Percentiles rank a stretch among this genome's conserved stretches.
Evolutionary conservation across 2,888 invertebrate species (phyloP).

Genomic region (Oligia latruncula): DNA sequence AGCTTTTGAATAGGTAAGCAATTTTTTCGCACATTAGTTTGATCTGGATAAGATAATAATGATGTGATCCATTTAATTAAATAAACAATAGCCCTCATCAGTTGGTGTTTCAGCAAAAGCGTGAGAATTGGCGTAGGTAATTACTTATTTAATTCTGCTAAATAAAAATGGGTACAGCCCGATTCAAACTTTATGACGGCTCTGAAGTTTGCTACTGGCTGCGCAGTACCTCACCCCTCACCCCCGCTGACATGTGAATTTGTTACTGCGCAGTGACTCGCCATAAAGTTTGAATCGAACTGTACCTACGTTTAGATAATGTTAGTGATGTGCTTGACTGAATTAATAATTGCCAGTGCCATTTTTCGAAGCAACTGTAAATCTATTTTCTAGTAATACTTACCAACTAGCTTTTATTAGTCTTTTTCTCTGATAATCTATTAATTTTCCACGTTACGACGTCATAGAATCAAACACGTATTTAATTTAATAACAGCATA

Average conservation of each 20-base stretch:
- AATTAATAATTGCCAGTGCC: background rate
- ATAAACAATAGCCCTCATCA: background rate
- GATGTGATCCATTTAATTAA: background rate
- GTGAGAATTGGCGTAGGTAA: slow-evolving; percentile 3
- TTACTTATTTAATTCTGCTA: background rate
- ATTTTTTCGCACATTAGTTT: slow-evolving; percentile 2
- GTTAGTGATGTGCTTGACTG: background rate
- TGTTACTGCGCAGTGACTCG: background rate
- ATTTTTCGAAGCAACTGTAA: background rate
- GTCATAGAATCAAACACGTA: background rate
- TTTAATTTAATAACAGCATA: slow-evolving; percentile 2
- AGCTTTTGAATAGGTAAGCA: background rate
- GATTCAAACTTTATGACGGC: too few relatives aligned
- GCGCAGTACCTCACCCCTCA: too few relatives aligned
- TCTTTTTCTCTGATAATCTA: background rate
- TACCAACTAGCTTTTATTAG: background rate
- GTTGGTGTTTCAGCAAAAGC: background rate
- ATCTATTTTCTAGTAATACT: background rate
- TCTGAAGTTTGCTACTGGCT: too few relatives aligned
- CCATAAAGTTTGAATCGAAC: background rate
- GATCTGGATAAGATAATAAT: background rate
- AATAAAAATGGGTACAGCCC: background rate
- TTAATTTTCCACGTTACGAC: background rate
- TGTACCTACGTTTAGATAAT: background rate
- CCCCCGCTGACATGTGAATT: too few relatives aligned